Conservation (phyloP, 2,797 vertebrate genomes). For the Emys orbicularis region DNA sequence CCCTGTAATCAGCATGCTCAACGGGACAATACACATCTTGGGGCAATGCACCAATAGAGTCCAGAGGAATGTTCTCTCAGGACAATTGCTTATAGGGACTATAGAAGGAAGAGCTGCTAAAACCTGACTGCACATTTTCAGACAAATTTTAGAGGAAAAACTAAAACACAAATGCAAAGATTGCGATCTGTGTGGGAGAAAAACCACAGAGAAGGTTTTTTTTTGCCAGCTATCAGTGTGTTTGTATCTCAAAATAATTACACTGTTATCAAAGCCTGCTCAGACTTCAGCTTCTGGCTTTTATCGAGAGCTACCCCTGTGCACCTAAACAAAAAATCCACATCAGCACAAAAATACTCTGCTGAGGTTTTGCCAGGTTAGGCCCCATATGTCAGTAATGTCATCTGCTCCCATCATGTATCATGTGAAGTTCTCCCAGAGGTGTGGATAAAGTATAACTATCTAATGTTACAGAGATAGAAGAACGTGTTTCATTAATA, state of each 20-base stretch:
- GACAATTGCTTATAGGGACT: background rate
- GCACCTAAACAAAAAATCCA: background rate
- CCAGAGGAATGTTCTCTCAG: background rate
- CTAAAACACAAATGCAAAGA: background rate
- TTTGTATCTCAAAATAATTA: background rate
- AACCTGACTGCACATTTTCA: background rate
- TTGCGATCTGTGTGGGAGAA: background rate
- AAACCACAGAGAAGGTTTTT: background rate
- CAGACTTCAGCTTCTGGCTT: background rate
- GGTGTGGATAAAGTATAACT: background rate
- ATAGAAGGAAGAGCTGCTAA: rapidly evolving
- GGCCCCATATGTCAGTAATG: background rate
- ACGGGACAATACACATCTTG: background rate
- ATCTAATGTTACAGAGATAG: background rate
- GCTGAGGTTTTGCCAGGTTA: background rate
- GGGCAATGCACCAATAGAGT: background rate
- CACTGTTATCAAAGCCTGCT: background rate
- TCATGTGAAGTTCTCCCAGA: background rate
- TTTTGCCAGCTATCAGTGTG: background rate
- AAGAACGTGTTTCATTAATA: background rate
- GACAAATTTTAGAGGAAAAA: background rate
- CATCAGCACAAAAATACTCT: background rate
- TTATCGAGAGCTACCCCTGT: background rate
- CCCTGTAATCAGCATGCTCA: background rate
- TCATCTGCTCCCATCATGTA: background rate